Base-by-base conservation (phyloP, 1,140 invertebrate species). In the Papilio glaucus region DNA sequence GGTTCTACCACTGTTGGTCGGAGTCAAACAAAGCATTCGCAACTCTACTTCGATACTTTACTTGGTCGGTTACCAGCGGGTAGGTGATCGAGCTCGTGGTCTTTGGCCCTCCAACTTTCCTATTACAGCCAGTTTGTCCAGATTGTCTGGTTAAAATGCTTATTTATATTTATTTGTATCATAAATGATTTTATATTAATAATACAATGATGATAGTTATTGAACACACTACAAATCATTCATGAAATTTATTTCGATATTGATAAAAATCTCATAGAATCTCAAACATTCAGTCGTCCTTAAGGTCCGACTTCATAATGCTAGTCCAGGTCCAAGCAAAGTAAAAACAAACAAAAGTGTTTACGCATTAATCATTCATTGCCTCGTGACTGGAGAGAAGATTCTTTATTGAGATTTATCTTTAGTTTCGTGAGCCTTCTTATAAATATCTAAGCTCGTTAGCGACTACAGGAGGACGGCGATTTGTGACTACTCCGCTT, bases 281-380 rank as follows among this genome's bases (percentile, higher is more conserved):
- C n/a, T n/a, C n/a, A 13, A 41, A 3, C 39, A 0, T 10, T 41
- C 13, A 13, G 13, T 41, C 39, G 9, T 33, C 10, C 39, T 41
- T 13, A 9, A 49, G 8, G 9, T 18, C 9, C 1, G 3, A 49
- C 15, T 49, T 0, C 9, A 2, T 33, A 33, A 15, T 15, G 1
- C 3, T 49, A 49, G 15, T 18, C 42, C n/a, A 37, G 15, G 82
- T 85, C 83, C 83, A 72, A 76, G 82, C 75, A 83, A 86, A 89
- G 86, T 87, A 85, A 90, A 90, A 90, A 88, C 85, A 90, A 89
- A 88, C 87, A 77, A 87, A 88, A 83, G 79, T 85, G 10, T 79
- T 76, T 83, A 69, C 82, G 81, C 33, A 86, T 89, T 89, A 90
- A 90, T 89, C 86, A 91, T 90, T 92, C 87, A 90, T 86, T 84